A percentile compares a stretch with the other conserved stretches of the same genome.
Conservation (phyloP, 1,140 invertebrate species). For the Ceratoteleas bidentatus region DNA sequence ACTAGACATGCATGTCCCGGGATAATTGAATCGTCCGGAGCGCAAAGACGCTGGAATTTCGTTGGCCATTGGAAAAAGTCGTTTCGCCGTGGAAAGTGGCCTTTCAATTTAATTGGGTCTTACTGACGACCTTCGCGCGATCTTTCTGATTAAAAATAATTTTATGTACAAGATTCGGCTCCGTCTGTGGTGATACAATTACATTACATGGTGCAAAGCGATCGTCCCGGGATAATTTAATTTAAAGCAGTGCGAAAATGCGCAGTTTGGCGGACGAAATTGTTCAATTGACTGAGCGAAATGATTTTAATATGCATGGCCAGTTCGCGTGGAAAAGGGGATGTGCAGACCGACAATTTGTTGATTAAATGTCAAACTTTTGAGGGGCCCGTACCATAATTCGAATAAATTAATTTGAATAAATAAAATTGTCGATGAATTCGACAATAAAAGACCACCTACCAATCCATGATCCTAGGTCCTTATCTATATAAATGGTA, state of each 20-base stretch:
- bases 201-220: slow-evolving; percentile 29
- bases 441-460: slow-evolving; percentile 58
- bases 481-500: slow-evolving; percentile 81
- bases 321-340: not conserved
- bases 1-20: slow-evolving; percentile 8
- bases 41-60: slow-evolving; percentile 13
- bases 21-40: slow-evolving; percentile 23
- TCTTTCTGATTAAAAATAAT: slow-evolving; percentile 51
- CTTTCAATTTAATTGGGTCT: slow-evolving; percentile 51
- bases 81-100: slow-evolving; percentile 12
- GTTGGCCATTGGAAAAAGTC: not conserved
- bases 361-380: too few species aligned
- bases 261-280: slow-evolving; percentile 19
- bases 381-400: too few species aligned
- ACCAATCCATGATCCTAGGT: slow-evolving; percentile 87
- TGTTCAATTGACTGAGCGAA: slow-evolving; percentile 27
- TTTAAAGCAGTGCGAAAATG: slow-evolving; percentile 16
- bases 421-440: too few species aligned
- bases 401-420: not conserved
- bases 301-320: not conserved
- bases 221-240: slow-evolving; percentile 42
- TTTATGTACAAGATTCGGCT: slow-evolving; percentile 36
- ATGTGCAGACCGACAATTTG: not conserved
- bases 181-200: slow-evolving; percentile 29
- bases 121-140: slow-evolving; percentile 13